Conservation (phyloP, 2,797 vertebrate genomes). For the Triplophysa bombifrons region DNA sequence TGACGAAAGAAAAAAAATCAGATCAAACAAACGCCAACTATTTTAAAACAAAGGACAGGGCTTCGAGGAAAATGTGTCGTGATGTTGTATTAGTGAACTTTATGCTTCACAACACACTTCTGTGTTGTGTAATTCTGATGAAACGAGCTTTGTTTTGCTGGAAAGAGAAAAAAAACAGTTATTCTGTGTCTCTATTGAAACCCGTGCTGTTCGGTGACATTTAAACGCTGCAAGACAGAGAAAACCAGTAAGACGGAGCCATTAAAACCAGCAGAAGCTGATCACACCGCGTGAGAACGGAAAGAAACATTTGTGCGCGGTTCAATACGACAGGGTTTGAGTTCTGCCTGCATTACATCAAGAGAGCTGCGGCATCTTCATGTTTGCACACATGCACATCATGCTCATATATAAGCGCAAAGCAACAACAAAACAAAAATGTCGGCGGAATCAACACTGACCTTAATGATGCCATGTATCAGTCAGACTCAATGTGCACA, state of each 20-base stretch:
- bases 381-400: conserved; percentile 14
- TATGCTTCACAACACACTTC: not conserved
- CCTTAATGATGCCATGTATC: conserved; percentile 36
- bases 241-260: conserved; percentile 8
- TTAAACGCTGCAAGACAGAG: conserved; percentile 9
- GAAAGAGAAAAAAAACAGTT: not conserved
- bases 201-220: conserved; percentile 9
- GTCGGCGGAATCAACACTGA: conserved; percentile 43
- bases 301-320: conserved; percentile 9
- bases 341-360: not conserved
- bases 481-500: conserved; percentile 5
- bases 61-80: not conserved
- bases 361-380: not conserved
- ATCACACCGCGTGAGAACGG: not conserved
- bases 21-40: not conserved
- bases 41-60: not conserved
- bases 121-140: not conserved
- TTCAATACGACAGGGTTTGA: not conserved
- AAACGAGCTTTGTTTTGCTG: not conserved
- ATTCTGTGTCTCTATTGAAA: not conserved
- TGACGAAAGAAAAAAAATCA: not conserved
- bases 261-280: not conserved
- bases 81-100: conserved; percentile 1
- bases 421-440: conserved; percentile 47
- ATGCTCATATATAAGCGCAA: not conserved